Base-by-base conservation (phyloP, 2,113 vertebrate species). In the Tyto alba region DNA sequence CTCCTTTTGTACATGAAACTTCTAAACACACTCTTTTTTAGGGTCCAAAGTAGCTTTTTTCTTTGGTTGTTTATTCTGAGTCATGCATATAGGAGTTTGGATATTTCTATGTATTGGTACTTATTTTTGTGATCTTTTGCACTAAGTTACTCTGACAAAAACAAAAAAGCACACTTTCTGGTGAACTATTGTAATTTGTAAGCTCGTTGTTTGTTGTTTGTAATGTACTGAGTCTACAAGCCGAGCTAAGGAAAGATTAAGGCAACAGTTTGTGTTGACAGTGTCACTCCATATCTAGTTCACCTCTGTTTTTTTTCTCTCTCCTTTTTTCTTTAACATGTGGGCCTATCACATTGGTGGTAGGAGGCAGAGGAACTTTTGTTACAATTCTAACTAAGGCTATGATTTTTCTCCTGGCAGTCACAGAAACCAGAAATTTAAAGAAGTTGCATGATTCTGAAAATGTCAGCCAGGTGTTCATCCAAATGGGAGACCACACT, bases 101-200 rank as follows among this genome's bases (percentile, higher is more conserved):
- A n/a, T 92, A 93, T 91, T 93, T 96, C 75, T 77, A 41, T 91
- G 84, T 96, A 64, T 86, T 67, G 36, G 38, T 96, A 92, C 34
- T 92, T 95, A 87, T n/a, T 96, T 91, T 90, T 76, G 93, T 93
- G 93, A 85, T 56, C 72, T 95, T 96, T 96, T 95, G 71, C 94
- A 97, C 76, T 91, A 92, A 94, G 56, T 78, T 97, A 96, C 41
- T 95, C 87, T 87, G 75, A 92, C 52, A 74, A 95, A 92, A 74
- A 72, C 45, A 80, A 91, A 79, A 97, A 96, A 97, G 90, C 92
- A 97, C 96, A 96, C 77, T 95, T 93, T 91, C 78, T 96, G 95
- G 89, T 97, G 87, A 98, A 93, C 91, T 96, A 57, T 93, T 97
- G 87, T 97, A 97, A 96, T 96, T 96, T 95, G 95, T 97, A 96